Evolutionary conservation across 2,113 vertebrate genomes (phyloP), one percentile per base, ranked within the genome.

Genomic region (Gnathonemus echidnorhynchus): DNA sequence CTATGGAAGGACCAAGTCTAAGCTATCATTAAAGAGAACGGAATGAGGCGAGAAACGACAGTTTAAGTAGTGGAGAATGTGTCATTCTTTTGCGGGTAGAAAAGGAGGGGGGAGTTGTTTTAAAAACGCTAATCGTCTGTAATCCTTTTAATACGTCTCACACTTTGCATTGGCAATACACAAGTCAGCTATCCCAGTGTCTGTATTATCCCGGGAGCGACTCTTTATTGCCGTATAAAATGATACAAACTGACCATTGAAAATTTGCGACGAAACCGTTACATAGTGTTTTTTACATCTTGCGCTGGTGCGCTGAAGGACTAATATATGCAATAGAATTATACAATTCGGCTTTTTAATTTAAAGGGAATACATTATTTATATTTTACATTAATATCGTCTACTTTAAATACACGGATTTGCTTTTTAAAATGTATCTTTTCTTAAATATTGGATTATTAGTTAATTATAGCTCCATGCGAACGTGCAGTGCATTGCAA

Each of bases 131-230:
- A 95, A 96, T 95, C 93, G 93, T 93, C 93, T 95, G 94, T 96
- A 95, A 96, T 96, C 95, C 95, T 94, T 94, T 96, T 95, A 95
- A 95, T 94, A 93, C 94, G 86, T 96, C 95, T 95, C 94, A 94
- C 95, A 95, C 95, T 93, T 94, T 90, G 90, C 92, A 90, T 91
- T 92, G 92, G 92, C 91, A 95, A 95, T 87, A 95, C 95, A 96
- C 96, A 96, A 92, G 70, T 92, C 93, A 90, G 88, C 83, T 93
- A 52, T 93, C 92, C 94, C 95, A 95, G 95, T 92, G 70, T 92
- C 93, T 90, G 89, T 66, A 93, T 49, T 92, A 92, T 92, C 93
- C 94, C 94, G 84, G 66, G 88, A 52, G 87, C 90, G 89, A 80
- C 42, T 84, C 39, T 58, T 39, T 48, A 87, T 87, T 90, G 35